A percentile compares a stretch with the other conserved stretches of the same genome.
Conservation (phyloP, 2,113 vertebrate genomes). For the Rissa tridactyla region DNA sequence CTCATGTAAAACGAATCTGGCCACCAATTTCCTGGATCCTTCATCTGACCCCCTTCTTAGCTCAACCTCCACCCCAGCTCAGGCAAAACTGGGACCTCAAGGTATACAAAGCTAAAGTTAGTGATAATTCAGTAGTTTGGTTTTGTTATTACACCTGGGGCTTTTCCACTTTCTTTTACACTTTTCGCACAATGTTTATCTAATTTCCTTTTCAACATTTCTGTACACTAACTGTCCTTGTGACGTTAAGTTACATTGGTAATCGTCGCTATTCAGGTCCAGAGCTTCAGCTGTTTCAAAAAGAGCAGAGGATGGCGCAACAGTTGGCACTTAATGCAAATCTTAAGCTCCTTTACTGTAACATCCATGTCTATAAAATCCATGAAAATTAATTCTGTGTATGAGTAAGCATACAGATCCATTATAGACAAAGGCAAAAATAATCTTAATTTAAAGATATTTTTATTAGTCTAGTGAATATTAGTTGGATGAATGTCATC, state of each 20-base stretch:
- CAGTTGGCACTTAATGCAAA: neutral
- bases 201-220: neutral
- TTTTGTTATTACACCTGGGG: neutral
- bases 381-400: neutral
- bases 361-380: neutral
- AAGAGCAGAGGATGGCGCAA: neutral
- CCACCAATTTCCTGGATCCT: constrained; percentile 75
- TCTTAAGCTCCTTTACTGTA: neutral
- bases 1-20: constrained; percentile 72
- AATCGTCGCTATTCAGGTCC: neutral
- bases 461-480: neutral
- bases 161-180: neutral
- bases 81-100: constrained; percentile 79
- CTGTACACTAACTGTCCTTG: neutral
- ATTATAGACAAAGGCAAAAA: neutral
- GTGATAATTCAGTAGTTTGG: neutral
- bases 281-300: neutral
- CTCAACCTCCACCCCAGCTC: constrained; percentile 73
- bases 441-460: neutral
- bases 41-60: constrained; percentile 81
- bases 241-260: neutral
- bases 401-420: neutral
- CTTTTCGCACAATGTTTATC: neutral
- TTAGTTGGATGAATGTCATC: neutral
- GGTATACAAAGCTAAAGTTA: constrained; percentile 72